Evolutionary conservation across 2,888 invertebrate species (phyloP).

Genomic region (Yponomeuta malinellus): DNA sequence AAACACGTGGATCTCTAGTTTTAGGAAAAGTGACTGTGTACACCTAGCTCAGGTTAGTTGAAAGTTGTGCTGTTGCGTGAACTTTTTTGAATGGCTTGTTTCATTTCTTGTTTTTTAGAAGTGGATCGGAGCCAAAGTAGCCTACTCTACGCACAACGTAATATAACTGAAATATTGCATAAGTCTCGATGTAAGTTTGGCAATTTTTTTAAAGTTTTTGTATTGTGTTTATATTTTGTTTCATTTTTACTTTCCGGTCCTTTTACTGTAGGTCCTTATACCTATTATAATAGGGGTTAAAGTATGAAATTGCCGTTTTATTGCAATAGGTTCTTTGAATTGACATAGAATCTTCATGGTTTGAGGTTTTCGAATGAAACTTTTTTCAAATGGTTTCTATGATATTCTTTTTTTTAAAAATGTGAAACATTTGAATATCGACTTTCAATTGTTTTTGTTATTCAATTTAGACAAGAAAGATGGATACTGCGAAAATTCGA

Average conservation of each 20-base stretch:
- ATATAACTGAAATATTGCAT: neutral
- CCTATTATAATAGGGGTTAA: no score
- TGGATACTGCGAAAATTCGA: no score
- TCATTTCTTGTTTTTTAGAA: constrained; percentile 17
- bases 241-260: neutral
- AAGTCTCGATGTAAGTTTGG: neutral
- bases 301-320: no score
- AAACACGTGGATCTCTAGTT: neutral
- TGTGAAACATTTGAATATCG: no score
- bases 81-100: constrained; percentile 13
- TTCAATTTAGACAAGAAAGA: no score
- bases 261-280: no score
- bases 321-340: no score
- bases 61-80: neutral
- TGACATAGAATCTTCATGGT: no score
- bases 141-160: neutral
- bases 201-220: neutral
- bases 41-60: neutral
- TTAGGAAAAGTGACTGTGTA: neutral
- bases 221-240: neutral
- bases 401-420: no score
- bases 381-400: no score
- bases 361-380: no score
- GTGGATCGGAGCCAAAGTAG: constrained; percentile 14
- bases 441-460: no score